Conservation (phyloP, 2,113 vertebrate genomes). For the Nesogale talazaci region DNA sequence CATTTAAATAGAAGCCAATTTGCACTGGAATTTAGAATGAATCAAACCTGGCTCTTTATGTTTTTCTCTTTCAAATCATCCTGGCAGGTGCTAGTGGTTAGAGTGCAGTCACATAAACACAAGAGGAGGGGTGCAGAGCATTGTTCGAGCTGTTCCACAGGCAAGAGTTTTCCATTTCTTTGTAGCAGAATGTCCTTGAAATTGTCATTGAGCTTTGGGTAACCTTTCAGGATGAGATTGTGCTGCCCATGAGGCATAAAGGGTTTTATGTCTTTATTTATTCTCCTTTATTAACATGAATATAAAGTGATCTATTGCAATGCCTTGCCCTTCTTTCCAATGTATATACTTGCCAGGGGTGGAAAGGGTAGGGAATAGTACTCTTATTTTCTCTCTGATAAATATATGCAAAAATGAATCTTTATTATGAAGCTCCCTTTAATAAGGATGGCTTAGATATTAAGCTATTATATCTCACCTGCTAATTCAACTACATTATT, state of each 20-base stretch:
- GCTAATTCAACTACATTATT: constrained; percentile 68
- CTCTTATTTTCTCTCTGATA: constrained; percentile 73
- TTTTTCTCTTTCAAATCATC: constrained; percentile 36
- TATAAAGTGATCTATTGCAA: constrained; percentile 76
- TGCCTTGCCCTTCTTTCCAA: constrained; percentile 65
- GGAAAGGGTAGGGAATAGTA: constrained; percentile 64
- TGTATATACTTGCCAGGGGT: constrained; percentile 65
- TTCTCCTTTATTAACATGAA: constrained; percentile 79
- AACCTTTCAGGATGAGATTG: constrained; percentile 74
- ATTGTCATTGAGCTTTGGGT: constrained; percentile 18
- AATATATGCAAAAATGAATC: constrained; percentile 82
- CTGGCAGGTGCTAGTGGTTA: background rate
- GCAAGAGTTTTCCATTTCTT: constrained; percentile 22
- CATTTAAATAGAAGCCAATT: constrained; percentile 37
- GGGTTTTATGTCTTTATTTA: constrained; percentile 78
- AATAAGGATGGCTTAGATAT: constrained; percentile 74
- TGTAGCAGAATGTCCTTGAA: constrained; percentile 70
- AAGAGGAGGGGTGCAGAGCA: constrained; percentile 5
- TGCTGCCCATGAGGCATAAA: constrained; percentile 64
- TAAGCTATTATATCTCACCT: constrained; percentile 79
- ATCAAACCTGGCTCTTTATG: background rate
- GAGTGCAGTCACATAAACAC: constrained; percentile 9
- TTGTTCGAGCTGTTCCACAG: background rate
- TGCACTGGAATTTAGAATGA: background rate
- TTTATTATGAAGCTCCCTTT: constrained; percentile 75